These are phyloP conservation scores for Scrobipalpa atriplicella DNA, from an alignment of 2,888 invertebrate species.

Conservation along the genomic window DNA sequence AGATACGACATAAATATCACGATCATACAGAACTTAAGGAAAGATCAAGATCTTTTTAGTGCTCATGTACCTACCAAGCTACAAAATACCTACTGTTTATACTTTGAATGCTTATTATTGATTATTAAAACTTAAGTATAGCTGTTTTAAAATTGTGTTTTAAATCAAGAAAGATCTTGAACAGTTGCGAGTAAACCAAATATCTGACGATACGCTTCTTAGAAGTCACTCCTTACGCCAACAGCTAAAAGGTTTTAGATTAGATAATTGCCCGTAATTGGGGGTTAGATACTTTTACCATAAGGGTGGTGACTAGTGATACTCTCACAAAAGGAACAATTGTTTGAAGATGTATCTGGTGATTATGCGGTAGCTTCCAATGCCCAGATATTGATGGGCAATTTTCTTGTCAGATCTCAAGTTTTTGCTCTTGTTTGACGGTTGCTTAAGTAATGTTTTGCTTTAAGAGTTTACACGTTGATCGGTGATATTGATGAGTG, in stretches of 20 bases:
- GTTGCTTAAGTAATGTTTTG: conserved; percentile 32
- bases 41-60: too few relatives aligned
- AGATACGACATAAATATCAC: too few relatives aligned
- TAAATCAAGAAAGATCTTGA: not conserved
- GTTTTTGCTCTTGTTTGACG: conserved; percentile 34
- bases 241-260: conserved; percentile 80
- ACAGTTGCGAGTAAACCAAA: conserved; percentile 23
- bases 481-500: conserved; percentile 21
- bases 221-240: conserved; percentile 69
- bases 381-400: conserved; percentile 50
- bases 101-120: too few relatives aligned
- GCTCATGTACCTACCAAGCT: too few relatives aligned
- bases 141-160: too few relatives aligned
- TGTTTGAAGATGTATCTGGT: conserved; percentile 61
- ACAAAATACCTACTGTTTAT: too few relatives aligned
- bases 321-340: conserved; percentile 40
- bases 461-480: conserved; percentile 26
- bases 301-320: conserved; percentile 54
- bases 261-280: conserved; percentile 77
- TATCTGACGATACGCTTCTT: conserved; percentile 61
- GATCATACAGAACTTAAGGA: too few relatives aligned
- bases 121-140: too few relatives aligned
- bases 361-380: conserved; percentile 70
- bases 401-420: conserved; percentile 74
- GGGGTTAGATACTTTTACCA: conserved; percentile 52